Evolutionary conservation across 2,797 vertebrate species (phyloP).

Genomic region (Brachymystax lenok): DNA sequence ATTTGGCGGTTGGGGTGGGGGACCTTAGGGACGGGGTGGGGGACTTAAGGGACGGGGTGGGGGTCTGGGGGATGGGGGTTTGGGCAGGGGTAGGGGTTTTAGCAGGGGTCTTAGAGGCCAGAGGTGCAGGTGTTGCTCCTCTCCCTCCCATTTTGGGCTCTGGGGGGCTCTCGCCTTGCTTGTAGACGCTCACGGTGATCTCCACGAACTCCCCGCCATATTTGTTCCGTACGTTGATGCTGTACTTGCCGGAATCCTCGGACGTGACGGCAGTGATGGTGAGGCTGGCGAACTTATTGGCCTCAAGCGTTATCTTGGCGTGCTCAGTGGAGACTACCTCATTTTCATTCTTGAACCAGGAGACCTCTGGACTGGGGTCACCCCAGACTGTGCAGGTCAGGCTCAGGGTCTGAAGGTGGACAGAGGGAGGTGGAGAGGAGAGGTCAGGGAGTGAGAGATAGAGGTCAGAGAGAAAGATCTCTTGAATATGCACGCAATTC

Average conservation of each 20-base stretch:
- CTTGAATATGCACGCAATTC: not conserved
- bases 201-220: constrained; percentile 96
- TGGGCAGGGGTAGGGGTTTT: constrained; percentile 48
- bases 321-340: constrained; percentile 82
- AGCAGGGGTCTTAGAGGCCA: constrained; percentile 35
- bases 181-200: constrained; percentile 96
- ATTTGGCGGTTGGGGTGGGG: constrained; percentile 61
- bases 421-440: not conserved
- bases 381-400: constrained; percentile 97
- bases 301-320: constrained; percentile 82
- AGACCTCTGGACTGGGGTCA: constrained; percentile 90
- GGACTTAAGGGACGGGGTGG: constrained; percentile 49
- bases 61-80: constrained; percentile 9
- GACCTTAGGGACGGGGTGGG: constrained; percentile 67
- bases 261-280: constrained; percentile 87
- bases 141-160: constrained; percentile 77
- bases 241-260: constrained; percentile 96
- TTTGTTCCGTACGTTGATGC: constrained; percentile 96
- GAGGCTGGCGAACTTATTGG: constrained; percentile 87
- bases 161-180: constrained; percentile 87
- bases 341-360: constrained; percentile 97
- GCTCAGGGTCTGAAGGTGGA: constrained; percentile 83
- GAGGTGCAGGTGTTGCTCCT: constrained; percentile 37
- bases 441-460: not conserved
- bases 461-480: not conserved